Evolutionary conservation across 2,113 vertebrate species (phyloP), one percentile per base, ranked within the genome.

Genomic region (Holacanthus passer): DNA sequence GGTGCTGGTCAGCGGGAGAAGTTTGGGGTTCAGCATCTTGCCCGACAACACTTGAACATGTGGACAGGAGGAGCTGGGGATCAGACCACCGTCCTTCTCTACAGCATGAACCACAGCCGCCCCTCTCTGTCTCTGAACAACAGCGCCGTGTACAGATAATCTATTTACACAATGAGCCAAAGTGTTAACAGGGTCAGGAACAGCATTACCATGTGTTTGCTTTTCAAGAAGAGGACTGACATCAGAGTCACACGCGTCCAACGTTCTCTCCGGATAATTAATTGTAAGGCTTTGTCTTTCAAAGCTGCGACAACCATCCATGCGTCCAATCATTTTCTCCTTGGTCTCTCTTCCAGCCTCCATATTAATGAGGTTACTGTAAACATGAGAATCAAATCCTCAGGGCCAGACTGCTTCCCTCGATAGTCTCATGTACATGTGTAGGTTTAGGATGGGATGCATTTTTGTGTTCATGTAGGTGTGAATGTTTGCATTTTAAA

Each of bases 331-430:
- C 56, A 0, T 27, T 50, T 82, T 73, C 32, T 60, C 37, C 50
- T 47, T 24, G 0, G 24, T 1, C 69, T 71, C 48, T 56, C 59
- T 84, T 41, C 10, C 16, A 1, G 20, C 24, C 19, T 32, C n/a
- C 48, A 32, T 24, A 22, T 9, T 29, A 50, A 48, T 1, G 20
- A 82, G 43, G 70, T 77, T 52, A 81, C 60, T 68, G 55, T 31
- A 72, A 85, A 24, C 73, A 75, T 37, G 16, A 90, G 41, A 39
- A 59, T 50, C 11, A 4, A 74, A 31, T 43, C 82, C 65, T 55
- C 47, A 62, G 67, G 73, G 64, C 12, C 52, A 32, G 29, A 52
- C 58, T 11, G 50, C 48, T 37, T 77, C 62, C 27, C 12, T 60
- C 0, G 5, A 7, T 35, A 24, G 69, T 31, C n/a, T 37, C 1